Evolutionary conservation across 1,140 invertebrate species (phyloP).

Genomic region (Geopemphigus sp.): DNA sequence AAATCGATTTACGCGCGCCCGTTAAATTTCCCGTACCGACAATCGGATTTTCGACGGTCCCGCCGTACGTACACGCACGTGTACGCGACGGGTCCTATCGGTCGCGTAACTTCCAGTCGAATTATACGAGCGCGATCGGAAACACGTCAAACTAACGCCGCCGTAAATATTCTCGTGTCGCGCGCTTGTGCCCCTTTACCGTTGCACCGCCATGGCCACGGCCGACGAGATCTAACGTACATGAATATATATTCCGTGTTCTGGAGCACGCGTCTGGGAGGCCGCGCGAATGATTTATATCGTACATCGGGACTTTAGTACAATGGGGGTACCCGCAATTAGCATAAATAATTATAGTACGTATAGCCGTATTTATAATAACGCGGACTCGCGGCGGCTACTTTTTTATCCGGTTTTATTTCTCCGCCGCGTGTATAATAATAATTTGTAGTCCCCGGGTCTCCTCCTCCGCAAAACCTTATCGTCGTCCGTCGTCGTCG

Average conservation of each 20-base stretch:
- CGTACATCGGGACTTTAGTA: slow-evolving; percentile 9
- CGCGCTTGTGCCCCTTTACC: too few relatives aligned
- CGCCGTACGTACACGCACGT: too few relatives aligned
- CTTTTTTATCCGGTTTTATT: slow-evolving; percentile 48
- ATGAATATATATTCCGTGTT: too few relatives aligned
- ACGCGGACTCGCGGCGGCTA: slow-evolving; percentile 33
- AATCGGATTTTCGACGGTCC: too few relatives aligned
- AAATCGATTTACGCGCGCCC: too few relatives aligned
- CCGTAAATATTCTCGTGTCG: too few relatives aligned
- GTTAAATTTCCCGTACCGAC: too few relatives aligned
- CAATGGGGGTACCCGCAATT: slow-evolving; percentile 39
- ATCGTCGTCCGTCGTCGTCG: not conserved
- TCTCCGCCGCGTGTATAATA: not conserved
- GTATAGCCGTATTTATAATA: not conserved
- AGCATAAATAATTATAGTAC: slow-evolving; percentile 46
- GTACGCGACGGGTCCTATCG: too few relatives aligned
- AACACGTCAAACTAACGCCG: slow-evolving; percentile 2
- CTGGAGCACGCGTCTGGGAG: slow-evolving; percentile 2
- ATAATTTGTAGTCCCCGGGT: not conserved
- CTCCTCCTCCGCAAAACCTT: not conserved
- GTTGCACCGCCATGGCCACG: too few relatives aligned
- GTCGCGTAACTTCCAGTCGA: too few relatives aligned
- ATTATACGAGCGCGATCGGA: too few relatives aligned
- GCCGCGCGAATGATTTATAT: slow-evolving; percentile 31
- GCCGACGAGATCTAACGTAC: not conserved